Conservation (phyloP, 2,113 vertebrate species). For the Rhagologus leucostigma region DNA sequence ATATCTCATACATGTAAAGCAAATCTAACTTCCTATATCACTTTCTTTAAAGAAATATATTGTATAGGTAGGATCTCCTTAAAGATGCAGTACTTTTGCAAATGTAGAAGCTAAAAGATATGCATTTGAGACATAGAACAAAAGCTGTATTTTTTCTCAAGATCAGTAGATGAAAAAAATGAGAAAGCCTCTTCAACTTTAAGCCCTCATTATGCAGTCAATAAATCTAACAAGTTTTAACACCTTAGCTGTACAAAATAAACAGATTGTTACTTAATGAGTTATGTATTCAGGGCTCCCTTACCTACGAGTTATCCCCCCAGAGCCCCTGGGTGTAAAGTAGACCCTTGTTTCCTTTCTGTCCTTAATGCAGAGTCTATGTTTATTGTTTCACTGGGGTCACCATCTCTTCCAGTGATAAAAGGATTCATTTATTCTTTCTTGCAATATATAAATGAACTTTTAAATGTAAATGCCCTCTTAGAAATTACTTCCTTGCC, state of each 20-base stretch:
- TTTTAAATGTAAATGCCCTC: not conserved
- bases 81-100: not conserved
- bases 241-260: not conserved
- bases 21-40: not conserved
- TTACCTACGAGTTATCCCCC: not conserved
- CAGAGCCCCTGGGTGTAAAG: not conserved
- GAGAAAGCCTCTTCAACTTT: not conserved
- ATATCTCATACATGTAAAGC: not conserved
- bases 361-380: not conserved
- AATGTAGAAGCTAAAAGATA: not conserved
- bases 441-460: not conserved
- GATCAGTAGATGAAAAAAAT: not conserved
- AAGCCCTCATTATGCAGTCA: not conserved
- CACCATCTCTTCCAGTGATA: not conserved
- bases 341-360: not conserved
- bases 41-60: not conserved
- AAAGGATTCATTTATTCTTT: not conserved
- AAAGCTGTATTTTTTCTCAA: not conserved
- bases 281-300: not conserved
- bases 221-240: not conserved
- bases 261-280: not conserved
- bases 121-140: not conserved
- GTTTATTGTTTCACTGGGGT: not conserved
- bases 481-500: not conserved
- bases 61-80: not conserved